These are phyloP conservation scores for Archivesica marissinica DNA, from an alignment of 1,140 invertebrate species.

Conservation along the genomic window DNA sequence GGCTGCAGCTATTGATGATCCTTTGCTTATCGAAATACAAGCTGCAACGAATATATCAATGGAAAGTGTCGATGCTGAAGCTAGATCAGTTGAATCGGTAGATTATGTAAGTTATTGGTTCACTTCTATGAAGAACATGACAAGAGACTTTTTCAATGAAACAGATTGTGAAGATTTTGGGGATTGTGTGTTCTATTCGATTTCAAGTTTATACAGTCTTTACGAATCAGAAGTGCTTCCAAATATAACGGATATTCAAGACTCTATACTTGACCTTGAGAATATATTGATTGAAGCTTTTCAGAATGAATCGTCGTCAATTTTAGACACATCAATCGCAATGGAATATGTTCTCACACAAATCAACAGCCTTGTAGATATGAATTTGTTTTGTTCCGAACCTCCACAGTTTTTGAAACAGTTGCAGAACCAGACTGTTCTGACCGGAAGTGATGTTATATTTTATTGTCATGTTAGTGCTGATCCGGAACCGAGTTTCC, in stretches of 20 bases:
- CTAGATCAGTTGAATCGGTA: background rate
- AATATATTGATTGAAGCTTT: background rate
- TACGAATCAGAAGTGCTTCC: slow-evolving; percentile 35
- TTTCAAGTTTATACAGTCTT: slow-evolving; percentile 11
- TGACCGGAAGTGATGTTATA: background rate
- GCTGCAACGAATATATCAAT: background rate
- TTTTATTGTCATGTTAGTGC: slow-evolving; percentile 1
- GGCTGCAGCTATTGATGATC: background rate
- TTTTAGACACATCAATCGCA: background rate
- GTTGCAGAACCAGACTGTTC: background rate
- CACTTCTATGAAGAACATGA: slow-evolving; percentile 9
- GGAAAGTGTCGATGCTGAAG: background rate
- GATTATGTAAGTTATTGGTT: slow-evolving; percentile 17
- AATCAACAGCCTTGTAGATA: background rate
- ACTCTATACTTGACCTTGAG: slow-evolving; percentile 19
- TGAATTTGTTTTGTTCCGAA: slow-evolving; percentile 25
- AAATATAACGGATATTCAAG: background rate
- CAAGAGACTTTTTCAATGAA: slow-evolving; percentile 27
- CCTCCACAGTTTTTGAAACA: background rate
- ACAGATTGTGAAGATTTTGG: slow-evolving; percentile 4
- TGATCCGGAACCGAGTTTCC: slow-evolving; percentile 14
- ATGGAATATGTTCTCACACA: background rate
- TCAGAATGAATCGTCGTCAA: slow-evolving; percentile 28
- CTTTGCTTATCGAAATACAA: slow-evolving; percentile 10
- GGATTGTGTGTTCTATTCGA: slow-evolving; percentile 27